These are phyloP conservation scores for Protobothrops flavoviridis DNA, from an alignment of 2,113 vertebrate genomes.

Conservation along the genomic window DNA sequence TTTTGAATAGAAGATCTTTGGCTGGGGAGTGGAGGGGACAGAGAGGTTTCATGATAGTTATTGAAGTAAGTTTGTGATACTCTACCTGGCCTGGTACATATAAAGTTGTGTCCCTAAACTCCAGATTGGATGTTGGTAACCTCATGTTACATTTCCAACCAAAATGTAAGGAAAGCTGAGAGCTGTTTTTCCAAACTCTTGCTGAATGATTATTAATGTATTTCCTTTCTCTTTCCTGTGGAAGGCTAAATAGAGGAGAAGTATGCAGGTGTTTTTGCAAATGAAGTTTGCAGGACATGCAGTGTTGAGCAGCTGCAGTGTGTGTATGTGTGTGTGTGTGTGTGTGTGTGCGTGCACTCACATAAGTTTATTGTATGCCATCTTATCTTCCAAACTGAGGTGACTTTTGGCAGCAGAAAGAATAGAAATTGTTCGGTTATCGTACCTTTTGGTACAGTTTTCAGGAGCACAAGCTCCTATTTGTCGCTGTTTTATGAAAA, in stretches of 20 bases:
- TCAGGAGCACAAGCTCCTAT: background rate
- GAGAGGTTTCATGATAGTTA: background rate
- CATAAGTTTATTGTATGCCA: background rate
- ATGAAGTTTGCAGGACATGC: background rate
- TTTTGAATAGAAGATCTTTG: background rate
- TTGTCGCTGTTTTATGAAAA: constrained; percentile 10
- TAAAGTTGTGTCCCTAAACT: background rate
- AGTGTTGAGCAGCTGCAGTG: background rate
- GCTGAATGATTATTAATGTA: background rate
- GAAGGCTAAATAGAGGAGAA: background rate
- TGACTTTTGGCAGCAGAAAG: background rate
- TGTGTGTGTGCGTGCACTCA: background rate
- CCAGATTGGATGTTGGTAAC: background rate
- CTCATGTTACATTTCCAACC: background rate
- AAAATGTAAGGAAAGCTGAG: background rate
- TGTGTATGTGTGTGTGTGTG: background rate
- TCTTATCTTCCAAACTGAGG: background rate
- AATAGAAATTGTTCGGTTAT: background rate
- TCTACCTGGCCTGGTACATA: background rate
- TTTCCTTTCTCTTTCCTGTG: background rate
- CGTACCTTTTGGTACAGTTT: background rate
- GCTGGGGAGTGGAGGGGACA: background rate
- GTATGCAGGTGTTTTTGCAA: background rate
- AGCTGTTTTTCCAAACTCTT: background rate
- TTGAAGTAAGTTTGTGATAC: background rate